phyloP scores from a whole-genome alignment of 2,113 vertebrate species.

The Cryptotis parvus region DNA sequence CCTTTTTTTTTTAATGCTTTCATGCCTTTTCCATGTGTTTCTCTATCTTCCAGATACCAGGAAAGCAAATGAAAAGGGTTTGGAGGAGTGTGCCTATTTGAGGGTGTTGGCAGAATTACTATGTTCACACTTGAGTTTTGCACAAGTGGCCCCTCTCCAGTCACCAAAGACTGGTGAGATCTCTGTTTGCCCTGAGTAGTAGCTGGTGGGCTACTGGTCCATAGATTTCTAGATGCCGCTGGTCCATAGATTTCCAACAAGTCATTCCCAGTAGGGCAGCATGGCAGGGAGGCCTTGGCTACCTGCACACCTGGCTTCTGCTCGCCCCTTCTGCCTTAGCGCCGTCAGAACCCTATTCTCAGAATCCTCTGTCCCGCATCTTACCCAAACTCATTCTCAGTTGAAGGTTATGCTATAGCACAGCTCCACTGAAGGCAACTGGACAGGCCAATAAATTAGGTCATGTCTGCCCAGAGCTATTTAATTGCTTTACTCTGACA shows the following conservation, averaged over 20 bases:
- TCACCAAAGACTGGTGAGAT: neutral
- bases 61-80: neutral
- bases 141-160: neutral
- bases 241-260: too few species aligned
- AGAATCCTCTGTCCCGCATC: neutral
- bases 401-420: neutral
- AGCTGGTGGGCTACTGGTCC: neutral
- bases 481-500: constrained; percentile 61
- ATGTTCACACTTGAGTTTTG: neutral
- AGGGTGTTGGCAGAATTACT: neutral
- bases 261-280: neutral
- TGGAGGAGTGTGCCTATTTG: neutral
- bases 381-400: neutral
- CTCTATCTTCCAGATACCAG: neutral
- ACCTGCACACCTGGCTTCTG: too few species aligned
- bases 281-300: too few species aligned
- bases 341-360: neutral
- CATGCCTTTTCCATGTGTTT: neutral
- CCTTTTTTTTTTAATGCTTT: neutral
- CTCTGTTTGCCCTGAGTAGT: neutral
- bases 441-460: constrained; percentile 71
- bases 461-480: constrained; percentile 69
- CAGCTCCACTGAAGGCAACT: constrained; percentile 50
- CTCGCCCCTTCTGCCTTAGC: neutral
- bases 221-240: too few species aligned